phyloP scores from a whole-genome alignment of 2,113 vertebrate genomes.

The Ellobius talpinus region DNA sequence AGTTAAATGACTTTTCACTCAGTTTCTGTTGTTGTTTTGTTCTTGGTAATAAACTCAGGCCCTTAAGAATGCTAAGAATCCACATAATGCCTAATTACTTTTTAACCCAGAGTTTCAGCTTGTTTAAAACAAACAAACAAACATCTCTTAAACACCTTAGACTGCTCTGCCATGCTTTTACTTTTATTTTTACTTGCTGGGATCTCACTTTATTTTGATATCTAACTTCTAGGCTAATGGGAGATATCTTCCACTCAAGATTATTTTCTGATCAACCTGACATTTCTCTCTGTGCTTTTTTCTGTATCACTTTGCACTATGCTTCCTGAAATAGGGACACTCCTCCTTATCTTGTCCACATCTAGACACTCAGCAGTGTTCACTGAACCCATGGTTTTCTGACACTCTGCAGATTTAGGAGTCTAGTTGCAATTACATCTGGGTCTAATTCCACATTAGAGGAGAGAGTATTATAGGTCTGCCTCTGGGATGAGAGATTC shows the following conservation, averaged over 20 bases:
- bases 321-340: not conserved
- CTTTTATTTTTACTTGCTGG: not conserved
- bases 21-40: not conserved
- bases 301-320: not conserved
- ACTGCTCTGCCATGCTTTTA: not conserved
- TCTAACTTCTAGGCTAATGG: not conserved
- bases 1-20: conserved; percentile 16
- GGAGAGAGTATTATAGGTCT: not conserved
- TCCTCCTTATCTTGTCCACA: not conserved
- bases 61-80: not conserved
- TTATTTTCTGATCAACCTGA: not conserved
- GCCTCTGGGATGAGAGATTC: not conserved
- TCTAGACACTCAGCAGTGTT: not conserved
- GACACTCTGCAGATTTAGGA: not conserved
- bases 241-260: not conserved
- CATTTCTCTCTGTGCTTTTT: not conserved
- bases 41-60: not conserved
- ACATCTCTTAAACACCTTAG: not conserved
- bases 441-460: not conserved
- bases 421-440: not conserved
- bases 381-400: not conserved
- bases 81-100: not conserved
- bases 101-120: not conserved
- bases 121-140: not conserved
- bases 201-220: not conserved